Evolutionary conservation across 2,113 vertebrate genomes (phyloP), one percentile per base, ranked within the genome.

Genomic region (Tetrao urogallus): DNA sequence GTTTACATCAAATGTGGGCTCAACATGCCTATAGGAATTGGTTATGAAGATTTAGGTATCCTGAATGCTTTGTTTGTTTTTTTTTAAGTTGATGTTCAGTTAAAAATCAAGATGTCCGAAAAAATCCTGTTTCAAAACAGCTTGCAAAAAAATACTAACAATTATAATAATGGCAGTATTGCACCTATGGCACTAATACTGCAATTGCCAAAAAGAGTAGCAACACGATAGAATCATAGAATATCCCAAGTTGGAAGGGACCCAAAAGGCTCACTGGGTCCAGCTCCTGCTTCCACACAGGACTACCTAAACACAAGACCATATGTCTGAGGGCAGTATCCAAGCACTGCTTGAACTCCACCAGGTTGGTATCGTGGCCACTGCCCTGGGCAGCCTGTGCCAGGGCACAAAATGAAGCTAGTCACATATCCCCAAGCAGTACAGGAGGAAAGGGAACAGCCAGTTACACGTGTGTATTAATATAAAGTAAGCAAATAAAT

Each of bases 391-490:
- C 48, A 50, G 48, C 48, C 48, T 50, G 48, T 50, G 48, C 11
- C 48, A 50, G 24, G 48, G 48, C 24, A 50, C 24, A 50, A 71
- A 74, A 65, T 19, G 10, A 56, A 69, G 32, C 9, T 5, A 2
- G 3, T 13, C 1, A 1, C 12, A 80, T 36, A 36, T 40, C 7
- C 43, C 30, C 6, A 20, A 3, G 63, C 2, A 4, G 36, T 42
- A 60, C 16, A 32, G 34, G 12, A 38, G 70, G 40, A n/a, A 86
- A 45, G 20, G 70, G 20, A 42, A 45, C 4, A 11, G 74, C 5
- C 14, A 25, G 36, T 40, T 67, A 36, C 0, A 1, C 14, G 3
- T 13, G 22, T 36, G 13, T 47, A 19, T 47, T n/a, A 34, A 40
- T 71, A 14, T 13, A 30, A n/a, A n/a, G 20, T 30, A 71, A 77